A percentile compares a stretch with the other conserved stretches of the same genome.
phyloP scores from a whole-genome alignment of 2,113 vertebrate genomes.

The Garra rufa region DNA sequence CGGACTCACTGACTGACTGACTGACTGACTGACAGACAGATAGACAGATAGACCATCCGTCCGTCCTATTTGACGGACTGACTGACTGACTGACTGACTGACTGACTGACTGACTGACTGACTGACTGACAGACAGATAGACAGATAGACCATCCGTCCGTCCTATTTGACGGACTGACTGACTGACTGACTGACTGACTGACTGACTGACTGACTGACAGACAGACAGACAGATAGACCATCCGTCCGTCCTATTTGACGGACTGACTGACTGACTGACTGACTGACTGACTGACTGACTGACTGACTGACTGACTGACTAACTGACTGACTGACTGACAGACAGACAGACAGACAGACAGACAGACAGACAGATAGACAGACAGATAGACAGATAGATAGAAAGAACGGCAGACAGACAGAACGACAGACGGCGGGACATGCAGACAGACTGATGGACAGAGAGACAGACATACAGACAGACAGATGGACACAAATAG shows the following conservation, averaged over 20 bases:
- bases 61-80: accelerated
- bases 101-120: not conserved
- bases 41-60: no score
- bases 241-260: no score
- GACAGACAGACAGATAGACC: not conserved
- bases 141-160: not conserved
- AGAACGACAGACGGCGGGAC: no score
- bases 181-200: no score
- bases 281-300: not conserved
- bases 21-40: not conserved
- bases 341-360: not conserved
- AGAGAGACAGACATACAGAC: no score
- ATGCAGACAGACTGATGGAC: no score
- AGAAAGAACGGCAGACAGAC: no score
- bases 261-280: no score
- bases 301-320: no score
- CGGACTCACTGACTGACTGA: not conserved
- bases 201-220: accelerated
- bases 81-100: not conserved
- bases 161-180: not conserved
- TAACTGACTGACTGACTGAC: accelerated
- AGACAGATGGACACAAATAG: no score
- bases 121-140: not conserved
- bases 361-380: no score
- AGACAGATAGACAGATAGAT: no score